Base-by-base conservation (phyloP, 2,888 invertebrate genomes). In the Thyatira batis region DNA sequence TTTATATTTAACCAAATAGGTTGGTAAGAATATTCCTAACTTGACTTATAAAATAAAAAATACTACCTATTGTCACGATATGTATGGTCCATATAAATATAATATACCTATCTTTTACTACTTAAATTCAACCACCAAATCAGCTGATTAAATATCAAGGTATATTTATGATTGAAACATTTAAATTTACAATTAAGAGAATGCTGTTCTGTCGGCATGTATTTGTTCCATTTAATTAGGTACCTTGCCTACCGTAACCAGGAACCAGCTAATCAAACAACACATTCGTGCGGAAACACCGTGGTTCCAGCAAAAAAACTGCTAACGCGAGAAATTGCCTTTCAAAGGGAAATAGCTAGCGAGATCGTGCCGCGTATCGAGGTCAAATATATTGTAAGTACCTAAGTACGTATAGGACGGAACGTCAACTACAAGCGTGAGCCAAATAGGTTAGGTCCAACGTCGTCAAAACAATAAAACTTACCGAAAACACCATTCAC, bases 401-500 rank as follows among this genome's bases (percentile, higher is more conserved):
- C 45, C 55, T 20, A 53, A 17, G 33, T 54, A 50, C 39, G 52
- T 61, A 64, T 63, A n/a, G n/a, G 17, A 8, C 17, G 17, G n/a
- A 25, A 17, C 17, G 9, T 27, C 17, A 75, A 65, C 65, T 73
- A 73, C 57, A 80, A 76, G 82, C 83, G 73, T 82, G 84, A 80
- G 65, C 71, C 67, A 71, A 63, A 71, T 78, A 84, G 81, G 83
- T 85, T 84, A 84, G 66, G 72, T 80, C 63, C 67, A 68, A 73
- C 71, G 70, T 63, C 58, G 59, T 69, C 78, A 82, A 83, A 84
- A 85, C 82, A 85, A 81, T 76, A 76, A 56, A 71, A 86, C 89
- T 87, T 78, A 89, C 89, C 84, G 61, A 84, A 87, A 85, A 75
- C 78, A 80, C 68, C 82, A 84, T 85, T 84, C 80, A 81, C 82